Percentiles rank a stretch among this genome's conserved stretches.
These are phyloP conservation scores for Puntigrus tetrazona DNA, from an alignment of 2,113 vertebrate species.

Conservation along the genomic window DNA sequence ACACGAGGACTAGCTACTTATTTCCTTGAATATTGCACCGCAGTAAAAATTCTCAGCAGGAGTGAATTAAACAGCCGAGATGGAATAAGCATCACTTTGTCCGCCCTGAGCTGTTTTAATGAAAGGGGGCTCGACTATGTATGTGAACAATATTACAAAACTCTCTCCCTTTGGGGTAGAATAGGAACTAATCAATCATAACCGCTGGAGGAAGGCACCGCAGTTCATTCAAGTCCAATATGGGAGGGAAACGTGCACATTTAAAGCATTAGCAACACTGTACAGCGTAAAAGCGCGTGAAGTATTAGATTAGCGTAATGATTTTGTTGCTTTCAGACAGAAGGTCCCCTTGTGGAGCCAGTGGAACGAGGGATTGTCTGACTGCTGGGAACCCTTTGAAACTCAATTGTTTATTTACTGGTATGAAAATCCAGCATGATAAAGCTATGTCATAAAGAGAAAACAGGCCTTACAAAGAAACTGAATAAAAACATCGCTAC, in stretches of 20 bases:
- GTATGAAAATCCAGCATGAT: constrained; percentile 15
- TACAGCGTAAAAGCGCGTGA: constrained; percentile 6
- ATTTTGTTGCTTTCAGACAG: constrained; percentile 43
- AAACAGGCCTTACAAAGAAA: neutral
- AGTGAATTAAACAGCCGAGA: constrained; percentile 31
- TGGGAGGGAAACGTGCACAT: constrained; percentile 25
- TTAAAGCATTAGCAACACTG: constrained; percentile 25
- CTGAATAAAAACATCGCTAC: neutral
- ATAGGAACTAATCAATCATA: constrained; percentile 44
- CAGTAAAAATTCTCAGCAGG: neutral
- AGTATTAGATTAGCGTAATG: constrained; percentile 41
- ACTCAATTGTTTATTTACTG: constrained; percentile 9
- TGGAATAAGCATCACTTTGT: constrained; percentile 8
- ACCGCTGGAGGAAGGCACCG: constrained; percentile 25
- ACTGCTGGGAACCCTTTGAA: constrained; percentile 20
- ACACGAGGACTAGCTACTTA: neutral
- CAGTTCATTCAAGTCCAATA: constrained; percentile 15
- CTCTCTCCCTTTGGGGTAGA: constrained; percentile 3
- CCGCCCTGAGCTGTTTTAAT: constrained; percentile 31
- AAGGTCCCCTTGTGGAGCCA: constrained; percentile 11
- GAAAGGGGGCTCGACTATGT: constrained; percentile 7
- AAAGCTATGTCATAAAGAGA: constrained; percentile 13
- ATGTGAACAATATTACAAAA: constrained; percentile 39
- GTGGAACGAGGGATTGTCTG: constrained; percentile 15
- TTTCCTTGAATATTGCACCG: constrained; percentile 24